Evolutionary conservation across 2,113 vertebrate species (phyloP), one percentile per base, ranked within the genome.

Genomic region (Solea solea): DNA sequence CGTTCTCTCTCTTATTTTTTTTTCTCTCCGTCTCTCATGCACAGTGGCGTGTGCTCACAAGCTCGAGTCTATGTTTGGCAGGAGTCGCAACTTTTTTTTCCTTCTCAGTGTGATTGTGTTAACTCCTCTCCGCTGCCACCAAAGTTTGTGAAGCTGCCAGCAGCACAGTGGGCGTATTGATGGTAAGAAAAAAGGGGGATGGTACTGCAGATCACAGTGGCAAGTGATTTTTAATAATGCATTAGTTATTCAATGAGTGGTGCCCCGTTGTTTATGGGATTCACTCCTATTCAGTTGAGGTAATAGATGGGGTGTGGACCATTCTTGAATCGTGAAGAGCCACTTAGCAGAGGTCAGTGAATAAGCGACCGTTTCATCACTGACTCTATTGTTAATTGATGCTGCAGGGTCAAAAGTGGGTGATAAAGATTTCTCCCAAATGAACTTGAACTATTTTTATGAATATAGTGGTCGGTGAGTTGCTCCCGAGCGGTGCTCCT

Each of bases 101-200:
- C 15, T 28, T 55, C 69, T 65, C 62, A 49, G 34, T 16, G 2
- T 49, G 74, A 76, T 80, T 77, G 54, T 28, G 42, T 75, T 76
- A 60, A 78, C 64, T 87, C 69, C 66, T 70, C 74, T 83, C 62
- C 21, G 15, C 68, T 67, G 66, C 74, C 21, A 14, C 45, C 0
- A 6, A 72, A 52, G 52, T 34, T 69, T 66, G 68, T 39, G 78
- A 69, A 70, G 64, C 67, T 42, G 69, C 72, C 64, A 52, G 61
- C 56, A 52, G 53, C 62, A 83, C 72, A 80, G 63, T 70, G 75
- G 53, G 70, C 56, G 78, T 50, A 74, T 84, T 88, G 73, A 80
- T 88, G 21, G 76, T 73, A n/a, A 45, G 2, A 61, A 72, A 21
- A 21, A 21, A 21, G 72, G 51, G 52, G 45, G 54, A 69, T 79